Conservation (phyloP, 2,797 vertebrate genomes). For the Melanotaenia parkinsoni region DNA sequence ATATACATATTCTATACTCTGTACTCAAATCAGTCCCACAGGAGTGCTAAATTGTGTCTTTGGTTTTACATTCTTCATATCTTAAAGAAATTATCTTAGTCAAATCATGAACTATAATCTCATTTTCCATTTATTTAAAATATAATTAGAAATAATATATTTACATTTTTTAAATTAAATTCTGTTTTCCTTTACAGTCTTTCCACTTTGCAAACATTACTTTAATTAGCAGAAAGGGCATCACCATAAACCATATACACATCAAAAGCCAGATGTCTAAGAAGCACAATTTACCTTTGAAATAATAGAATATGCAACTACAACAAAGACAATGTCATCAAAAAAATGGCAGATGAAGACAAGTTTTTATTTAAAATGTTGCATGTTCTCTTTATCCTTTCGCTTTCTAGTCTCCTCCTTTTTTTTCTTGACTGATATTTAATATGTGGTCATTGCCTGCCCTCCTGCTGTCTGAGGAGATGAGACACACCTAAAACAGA, state of each 20-base stretch:
- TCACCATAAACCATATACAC: not conserved
- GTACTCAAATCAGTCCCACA: not conserved
- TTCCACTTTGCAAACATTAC: not conserved
- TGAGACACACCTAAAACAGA: constrained; percentile 65
- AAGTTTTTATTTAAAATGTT: constrained; percentile 31
- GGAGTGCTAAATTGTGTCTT: not conserved
- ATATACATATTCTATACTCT: not conserved
- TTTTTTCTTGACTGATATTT: constrained; percentile 34
- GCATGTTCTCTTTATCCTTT: not conserved
- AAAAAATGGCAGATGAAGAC: constrained; percentile 4
- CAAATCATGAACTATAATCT: not conserved
- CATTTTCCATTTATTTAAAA: not conserved
- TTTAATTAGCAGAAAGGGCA: not conserved
- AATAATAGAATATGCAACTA: not conserved
- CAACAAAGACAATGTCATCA: not conserved
- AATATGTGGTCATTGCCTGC: constrained; percentile 44
- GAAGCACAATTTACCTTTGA: not conserved
- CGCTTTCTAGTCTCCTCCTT: not conserved
- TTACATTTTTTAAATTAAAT: not conserved
- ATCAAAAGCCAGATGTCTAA: not conserved
- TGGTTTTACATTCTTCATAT: not conserved
- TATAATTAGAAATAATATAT: not conserved
- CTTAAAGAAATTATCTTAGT: not conserved
- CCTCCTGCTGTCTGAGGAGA: constrained; percentile 55
- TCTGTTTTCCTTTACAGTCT: not conserved